phyloP scores from a whole-genome alignment of 2,888 invertebrate genomes.

The Tinea semifulvella region DNA sequence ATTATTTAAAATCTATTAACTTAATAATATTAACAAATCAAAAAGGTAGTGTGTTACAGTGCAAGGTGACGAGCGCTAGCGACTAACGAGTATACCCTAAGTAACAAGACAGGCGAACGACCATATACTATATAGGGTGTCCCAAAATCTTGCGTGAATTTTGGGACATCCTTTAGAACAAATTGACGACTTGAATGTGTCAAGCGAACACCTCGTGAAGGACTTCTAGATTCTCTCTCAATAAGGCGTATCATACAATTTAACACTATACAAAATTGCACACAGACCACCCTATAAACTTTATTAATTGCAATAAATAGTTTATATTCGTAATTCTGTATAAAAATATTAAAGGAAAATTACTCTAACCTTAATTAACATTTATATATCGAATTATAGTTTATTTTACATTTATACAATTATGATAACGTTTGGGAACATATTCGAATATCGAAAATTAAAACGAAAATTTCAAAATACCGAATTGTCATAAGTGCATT shows the following conservation, averaged over 20 bases:
- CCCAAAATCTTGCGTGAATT: too few species aligned
- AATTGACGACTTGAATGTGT: too few species aligned
- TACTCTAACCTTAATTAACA: constrained; percentile 5
- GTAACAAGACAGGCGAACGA: constrained; percentile 19
- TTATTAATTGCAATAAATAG: constrained; percentile 59
- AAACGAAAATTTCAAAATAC: constrained; percentile 59
- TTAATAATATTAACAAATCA: not conserved
- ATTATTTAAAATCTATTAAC: not conserved
- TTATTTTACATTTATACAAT: constrained; percentile 66
- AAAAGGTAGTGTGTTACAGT: constrained; percentile 2
- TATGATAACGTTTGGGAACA: constrained; percentile 23
- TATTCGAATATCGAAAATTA: too few species aligned
- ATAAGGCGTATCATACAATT: constrained; percentile 61
- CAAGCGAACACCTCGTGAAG: constrained; percentile 39
- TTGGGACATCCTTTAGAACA: too few species aligned
- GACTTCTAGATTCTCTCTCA: constrained; percentile 55
- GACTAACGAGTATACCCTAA: not conserved
- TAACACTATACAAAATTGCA: constrained; percentile 59
- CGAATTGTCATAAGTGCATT: too few species aligned
- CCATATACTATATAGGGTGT: too few species aligned
- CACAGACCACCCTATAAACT: constrained; percentile 64
- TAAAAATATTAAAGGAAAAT: constrained; percentile 66
- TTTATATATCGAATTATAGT: constrained; percentile 40
- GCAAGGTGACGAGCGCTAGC: not conserved
- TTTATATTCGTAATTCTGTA: constrained; percentile 58